Base-by-base conservation (phyloP, 2,797 vertebrate genomes). In the Falco biarmicus region DNA sequence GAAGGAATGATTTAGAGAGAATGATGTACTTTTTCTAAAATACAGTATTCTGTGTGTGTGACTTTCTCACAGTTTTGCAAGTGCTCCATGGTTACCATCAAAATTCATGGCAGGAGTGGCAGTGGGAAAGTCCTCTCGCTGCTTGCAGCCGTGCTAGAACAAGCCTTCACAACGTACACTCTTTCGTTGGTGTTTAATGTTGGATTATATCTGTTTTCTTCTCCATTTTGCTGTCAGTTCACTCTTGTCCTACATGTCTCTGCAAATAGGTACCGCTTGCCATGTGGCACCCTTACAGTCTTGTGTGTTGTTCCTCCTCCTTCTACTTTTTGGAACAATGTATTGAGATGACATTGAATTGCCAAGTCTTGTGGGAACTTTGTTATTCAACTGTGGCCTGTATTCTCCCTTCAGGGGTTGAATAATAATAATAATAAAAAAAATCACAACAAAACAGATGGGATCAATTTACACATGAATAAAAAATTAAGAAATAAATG, bases 401-500 rank as follows among this genome's bases (percentile, higher is more conserved):
- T 51, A 77, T 87, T 81, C 43, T 88, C 51, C 50, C 48, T 77
- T 66, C 31, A 50, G 71, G 70, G 47, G 15, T 2, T 91, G 63
- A 56, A 97, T 90, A 29, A 84, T 82, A 47, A 47, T 21, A 20
- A 47, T 37, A 37, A 37, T 37, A 34, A 37, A 47, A 47, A 47
- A 47, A 47, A 47, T 20, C 45, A 17, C 45, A 20, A 45, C 43
- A 89, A 96, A 73, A 7, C 95, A 98, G 84, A 96, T 53, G 83
- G 65, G 22, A 57, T 97, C 86, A 79, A n/a, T 66, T 96, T 97
- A 92, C 89, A 87, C 54, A 82, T 64, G 41, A 69, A 51, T 80
- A 39, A 94, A 84, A 96, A 50, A 87, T 45, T 48, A 60, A 79
- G 61, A 87, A 93, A 82, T 86, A 94, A 77, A 41, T 60, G 80